Evolutionary conservation across 1,140 invertebrate genomes (phyloP).

Genomic region (Steinernema feltiae): DNA sequence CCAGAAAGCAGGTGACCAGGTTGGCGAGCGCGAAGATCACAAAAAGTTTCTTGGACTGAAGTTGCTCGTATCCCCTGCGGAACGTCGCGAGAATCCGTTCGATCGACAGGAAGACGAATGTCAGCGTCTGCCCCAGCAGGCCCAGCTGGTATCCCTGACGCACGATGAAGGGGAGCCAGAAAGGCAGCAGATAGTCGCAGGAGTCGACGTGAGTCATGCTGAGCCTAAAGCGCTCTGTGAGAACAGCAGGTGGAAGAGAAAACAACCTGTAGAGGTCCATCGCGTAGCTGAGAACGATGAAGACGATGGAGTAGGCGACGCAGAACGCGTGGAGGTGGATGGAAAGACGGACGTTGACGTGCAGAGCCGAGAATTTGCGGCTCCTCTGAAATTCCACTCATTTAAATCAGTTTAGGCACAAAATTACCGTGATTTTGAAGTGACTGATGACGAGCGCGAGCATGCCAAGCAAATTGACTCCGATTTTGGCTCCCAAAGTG

Average conservation of each 20-base stretch:
- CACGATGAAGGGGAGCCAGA: not conserved
- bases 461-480: too few relatives aligned
- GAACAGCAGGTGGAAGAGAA: not conserved
- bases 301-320: not conserved
- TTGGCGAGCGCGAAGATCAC: not conserved
- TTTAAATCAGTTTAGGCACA: too few relatives aligned
- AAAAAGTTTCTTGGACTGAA: not conserved
- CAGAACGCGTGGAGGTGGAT: not conserved
- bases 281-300: too few relatives aligned
- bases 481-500: too few relatives aligned
- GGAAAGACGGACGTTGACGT: not conserved
- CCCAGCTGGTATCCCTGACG: not conserved
- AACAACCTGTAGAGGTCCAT: too few relatives aligned
- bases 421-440: too few relatives aligned
- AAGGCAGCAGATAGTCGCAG: not conserved
- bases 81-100: not conserved
- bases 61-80: not conserved
- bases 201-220: not conserved
- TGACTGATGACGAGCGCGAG: too few relatives aligned
- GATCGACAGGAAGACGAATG: not conserved
- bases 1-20: not conserved
- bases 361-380: not conserved
- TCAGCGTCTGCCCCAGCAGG: not conserved
- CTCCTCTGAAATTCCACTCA: not conserved
- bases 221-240: not conserved